phyloP scores from a whole-genome alignment of 2,797 vertebrate genomes.

The Gymnoscopelus braueri region DNA sequence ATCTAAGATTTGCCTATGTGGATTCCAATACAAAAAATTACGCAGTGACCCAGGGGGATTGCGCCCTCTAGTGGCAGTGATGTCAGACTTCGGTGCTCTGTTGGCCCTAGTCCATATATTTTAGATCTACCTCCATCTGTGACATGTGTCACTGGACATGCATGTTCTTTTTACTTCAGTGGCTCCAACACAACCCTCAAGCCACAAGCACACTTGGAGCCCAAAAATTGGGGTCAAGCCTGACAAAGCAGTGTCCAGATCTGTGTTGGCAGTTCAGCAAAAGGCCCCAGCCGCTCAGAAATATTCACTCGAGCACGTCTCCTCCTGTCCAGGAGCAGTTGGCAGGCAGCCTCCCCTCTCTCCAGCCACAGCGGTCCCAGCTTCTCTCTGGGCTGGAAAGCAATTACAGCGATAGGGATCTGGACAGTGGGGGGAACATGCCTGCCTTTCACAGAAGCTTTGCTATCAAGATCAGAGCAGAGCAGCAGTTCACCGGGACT shows the following conservation, averaged over 20 bases:
- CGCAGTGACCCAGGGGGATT: too few relatives aligned
- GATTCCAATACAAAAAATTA: too few relatives aligned
- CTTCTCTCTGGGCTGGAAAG: slow-evolving; percentile 61
- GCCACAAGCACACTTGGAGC: slow-evolving; percentile 23
- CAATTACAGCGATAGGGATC: slow-evolving; percentile 77
- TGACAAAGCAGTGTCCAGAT: slow-evolving; percentile 38
- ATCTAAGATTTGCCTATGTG: too few relatives aligned
- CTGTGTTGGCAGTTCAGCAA: slow-evolving; percentile 44
- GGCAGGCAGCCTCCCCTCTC: slow-evolving; percentile 28
- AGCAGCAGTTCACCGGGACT: slow-evolving; percentile 45
- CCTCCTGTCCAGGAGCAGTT: slow-evolving; percentile 59
- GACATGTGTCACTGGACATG: too few relatives aligned
- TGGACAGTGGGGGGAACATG: slow-evolving; percentile 65
- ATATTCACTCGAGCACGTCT: slow-evolving; percentile 46
- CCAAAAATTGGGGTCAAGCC: slow-evolving; percentile 37
- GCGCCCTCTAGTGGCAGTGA: too few relatives aligned
- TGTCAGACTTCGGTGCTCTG: too few relatives aligned
- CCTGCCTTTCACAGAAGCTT: slow-evolving; percentile 58
- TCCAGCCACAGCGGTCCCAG: slow-evolving; percentile 27
- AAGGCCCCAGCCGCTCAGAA: slow-evolving; percentile 41
- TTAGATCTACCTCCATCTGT: too few relatives aligned
- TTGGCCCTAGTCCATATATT: too few relatives aligned
- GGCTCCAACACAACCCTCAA: background rate
- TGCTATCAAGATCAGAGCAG: slow-evolving; percentile 62
- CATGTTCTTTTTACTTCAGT: too few relatives aligned